phyloP scores from a whole-genome alignment of 1,140 invertebrate genomes.

The Achatina immaculata region DNA sequence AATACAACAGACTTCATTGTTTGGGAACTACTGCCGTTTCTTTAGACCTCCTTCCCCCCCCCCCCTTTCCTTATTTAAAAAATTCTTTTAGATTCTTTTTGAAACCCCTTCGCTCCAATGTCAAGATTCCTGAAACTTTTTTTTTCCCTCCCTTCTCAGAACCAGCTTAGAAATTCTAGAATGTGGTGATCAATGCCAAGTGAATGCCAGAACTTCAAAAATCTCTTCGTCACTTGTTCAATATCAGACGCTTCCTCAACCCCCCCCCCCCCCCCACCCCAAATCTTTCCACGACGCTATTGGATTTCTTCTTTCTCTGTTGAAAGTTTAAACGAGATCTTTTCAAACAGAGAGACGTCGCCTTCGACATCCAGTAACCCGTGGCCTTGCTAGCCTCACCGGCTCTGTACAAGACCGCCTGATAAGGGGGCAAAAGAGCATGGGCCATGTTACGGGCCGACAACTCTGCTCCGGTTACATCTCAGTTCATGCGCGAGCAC shows the following conservation, averaged over 20 bases:
- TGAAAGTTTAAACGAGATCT: not conserved
- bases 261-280: too few relatives aligned
- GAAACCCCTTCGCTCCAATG: too few relatives aligned
- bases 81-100: too few relatives aligned
- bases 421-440: not conserved
- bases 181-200: constrained; percentile 11
- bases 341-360: not conserved
- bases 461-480: not conserved
- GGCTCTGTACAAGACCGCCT: too few relatives aligned
- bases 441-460: not conserved
- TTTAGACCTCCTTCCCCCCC: not conserved
- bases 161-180: not conserved
- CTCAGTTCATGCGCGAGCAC: constrained; percentile 9
- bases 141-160: not conserved
- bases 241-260: not conserved
- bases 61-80: too few relatives aligned
- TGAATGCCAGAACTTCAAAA: not conserved
- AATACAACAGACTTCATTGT: constrained; percentile 10
- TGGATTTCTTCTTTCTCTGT: not conserved
- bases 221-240: constrained; percentile 5
- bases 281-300: not conserved
- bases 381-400: too few relatives aligned
- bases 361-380: not conserved
- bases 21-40: not conserved
- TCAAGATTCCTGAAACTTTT: too few relatives aligned